A percentile compares a stretch with the other conserved stretches of the same genome.
Evolutionary conservation across 2,797 vertebrate genomes (phyloP).

Genomic region (Eutrigla gurnardus): DNA sequence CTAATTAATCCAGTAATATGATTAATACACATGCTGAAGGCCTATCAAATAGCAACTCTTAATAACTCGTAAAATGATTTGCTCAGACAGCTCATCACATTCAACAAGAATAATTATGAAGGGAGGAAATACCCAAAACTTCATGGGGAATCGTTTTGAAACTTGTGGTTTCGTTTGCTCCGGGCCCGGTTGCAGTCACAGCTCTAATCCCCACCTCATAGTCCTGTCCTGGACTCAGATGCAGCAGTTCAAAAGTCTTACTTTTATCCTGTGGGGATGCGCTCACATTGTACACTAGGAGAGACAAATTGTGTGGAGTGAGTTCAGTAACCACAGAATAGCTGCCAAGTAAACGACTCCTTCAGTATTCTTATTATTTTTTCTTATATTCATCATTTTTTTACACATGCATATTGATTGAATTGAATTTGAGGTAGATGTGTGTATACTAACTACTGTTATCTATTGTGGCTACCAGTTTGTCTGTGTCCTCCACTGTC

Average conservation of each 20-base stretch:
- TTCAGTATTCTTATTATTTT: background rate
- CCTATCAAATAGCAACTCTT: background rate
- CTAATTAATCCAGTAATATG: background rate
- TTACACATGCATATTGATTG: background rate
- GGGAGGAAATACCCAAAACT: slow-evolving; percentile 26
- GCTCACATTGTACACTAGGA: slow-evolving; percentile 66
- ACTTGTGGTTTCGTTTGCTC: slow-evolving; percentile 39
- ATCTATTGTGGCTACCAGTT: slow-evolving; percentile 46
- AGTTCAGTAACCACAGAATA: background rate
- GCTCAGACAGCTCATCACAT: background rate
- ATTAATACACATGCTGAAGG: background rate
- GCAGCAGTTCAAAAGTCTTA: background rate
- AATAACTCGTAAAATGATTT: background rate
- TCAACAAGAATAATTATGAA: background rate
- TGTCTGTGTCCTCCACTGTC: background rate
- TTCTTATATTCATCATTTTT: background rate
- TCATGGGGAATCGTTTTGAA: slow-evolving; percentile 56
- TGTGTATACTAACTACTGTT: background rate
- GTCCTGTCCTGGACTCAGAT: slow-evolving; percentile 59
- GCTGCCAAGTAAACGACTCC: background rate
- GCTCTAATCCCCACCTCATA: slow-evolving; percentile 79
- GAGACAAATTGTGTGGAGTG: slow-evolving; percentile 20
- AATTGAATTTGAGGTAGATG: too few relatives aligned
- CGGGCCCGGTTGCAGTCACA: slow-evolving; percentile 71
- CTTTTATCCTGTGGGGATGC: slow-evolving; percentile 19